Percentiles rank a stretch among this genome's conserved stretches.
phyloP scores from a whole-genome alignment of 2,113 vertebrate species.

The Pseudorectes ferrugineus region DNA sequence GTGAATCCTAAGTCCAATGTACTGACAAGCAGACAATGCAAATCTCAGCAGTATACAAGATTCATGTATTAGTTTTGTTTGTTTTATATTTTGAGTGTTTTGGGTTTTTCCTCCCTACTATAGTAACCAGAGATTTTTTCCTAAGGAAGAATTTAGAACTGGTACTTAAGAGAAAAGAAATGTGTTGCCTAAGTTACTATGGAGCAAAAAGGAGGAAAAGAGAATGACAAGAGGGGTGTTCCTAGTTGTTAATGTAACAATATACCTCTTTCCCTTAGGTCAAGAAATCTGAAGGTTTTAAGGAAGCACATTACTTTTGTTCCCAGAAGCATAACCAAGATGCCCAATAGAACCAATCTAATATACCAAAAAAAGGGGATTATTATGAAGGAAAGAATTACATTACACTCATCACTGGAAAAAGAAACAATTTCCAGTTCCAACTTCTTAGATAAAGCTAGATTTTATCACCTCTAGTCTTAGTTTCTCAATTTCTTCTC shows the following conservation, averaged over 20 bases:
- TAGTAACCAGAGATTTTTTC: not conserved
- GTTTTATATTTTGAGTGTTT: not conserved
- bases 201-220: not conserved
- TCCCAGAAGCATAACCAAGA: not conserved
- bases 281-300: not conserved
- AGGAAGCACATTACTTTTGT: not conserved
- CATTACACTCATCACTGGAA: not conserved
- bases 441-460: not conserved
- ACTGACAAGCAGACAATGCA: not conserved
- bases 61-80: not conserved
- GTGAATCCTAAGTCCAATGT: not conserved
- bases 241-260: not conserved
- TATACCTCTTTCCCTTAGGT: not conserved
- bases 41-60: not conserved
- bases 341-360: not conserved
- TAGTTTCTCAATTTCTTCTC: conserved; percentile 80
- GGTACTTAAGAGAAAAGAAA: not conserved
- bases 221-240: not conserved
- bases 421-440: not conserved
- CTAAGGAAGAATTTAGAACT: not conserved
- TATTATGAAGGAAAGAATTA: not conserved
- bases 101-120: not conserved
- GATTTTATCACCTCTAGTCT: conserved; percentile 76
- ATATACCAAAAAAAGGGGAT: rapidly evolving
- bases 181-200: not conserved